These are phyloP conservation scores for Ypsolopha scabrella DNA, from an alignment of 2,888 invertebrate species.

Conservation along the genomic window DNA sequence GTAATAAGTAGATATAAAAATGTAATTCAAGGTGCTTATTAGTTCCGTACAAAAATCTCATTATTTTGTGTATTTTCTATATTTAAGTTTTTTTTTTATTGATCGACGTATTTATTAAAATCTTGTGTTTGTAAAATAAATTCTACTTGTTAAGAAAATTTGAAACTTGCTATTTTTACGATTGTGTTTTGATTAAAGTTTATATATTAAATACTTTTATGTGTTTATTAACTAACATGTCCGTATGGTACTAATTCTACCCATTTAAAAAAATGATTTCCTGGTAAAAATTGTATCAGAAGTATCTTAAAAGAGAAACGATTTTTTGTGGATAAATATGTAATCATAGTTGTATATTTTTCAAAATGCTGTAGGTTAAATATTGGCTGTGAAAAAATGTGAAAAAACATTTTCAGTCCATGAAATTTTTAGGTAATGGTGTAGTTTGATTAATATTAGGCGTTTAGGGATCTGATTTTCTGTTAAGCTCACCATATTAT, in stretches of 20 bases:
- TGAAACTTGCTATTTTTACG: not conserved
- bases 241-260: not conserved
- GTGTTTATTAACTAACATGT: slow-evolving; percentile 2
- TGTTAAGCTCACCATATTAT: too few relatives aligned
- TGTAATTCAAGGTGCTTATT: slow-evolving; percentile 1
- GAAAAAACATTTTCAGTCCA: slow-evolving; percentile 41
- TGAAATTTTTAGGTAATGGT: slow-evolving; percentile 8
- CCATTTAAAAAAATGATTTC: slow-evolving; percentile 9
- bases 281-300: slow-evolving; percentile 7
- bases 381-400: slow-evolving; percentile 62
- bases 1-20: not conserved
- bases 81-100: not conserved
- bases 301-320: not conserved
- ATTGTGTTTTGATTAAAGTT: not conserved
- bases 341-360: not conserved
- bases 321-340: not conserved
- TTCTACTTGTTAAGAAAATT: not conserved
- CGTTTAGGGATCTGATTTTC: too few relatives aligned
- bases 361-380: slow-evolving; percentile 35
- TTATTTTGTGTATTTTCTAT: not conserved
- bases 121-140: not conserved
- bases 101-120: not conserved
- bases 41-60: not conserved
- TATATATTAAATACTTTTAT: not conserved
- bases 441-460: too few relatives aligned